Percentiles rank a stretch among this genome's conserved stretches.
phyloP scores from a whole-genome alignment of 2,888 invertebrate genomes.

The Chloromyia formosa region DNA sequence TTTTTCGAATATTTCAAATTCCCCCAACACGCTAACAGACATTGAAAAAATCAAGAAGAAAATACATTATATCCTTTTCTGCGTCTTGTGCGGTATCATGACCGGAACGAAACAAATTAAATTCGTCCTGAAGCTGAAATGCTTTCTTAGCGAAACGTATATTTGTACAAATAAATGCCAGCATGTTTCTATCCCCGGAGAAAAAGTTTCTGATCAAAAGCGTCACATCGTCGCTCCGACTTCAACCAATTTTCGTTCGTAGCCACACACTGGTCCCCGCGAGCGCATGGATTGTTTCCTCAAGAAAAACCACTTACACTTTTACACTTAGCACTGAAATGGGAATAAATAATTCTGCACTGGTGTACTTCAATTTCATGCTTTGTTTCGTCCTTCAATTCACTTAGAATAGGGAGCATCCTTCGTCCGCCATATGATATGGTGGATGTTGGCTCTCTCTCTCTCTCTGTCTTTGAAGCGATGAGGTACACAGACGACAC shows the following conservation, averaged over 20 bases:
- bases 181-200: not conserved
- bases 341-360: slow-evolving; percentile 42
- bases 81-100: too few relatives aligned
- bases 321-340: slow-evolving; percentile 24
- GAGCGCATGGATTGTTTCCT: not conserved
- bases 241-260: not conserved
- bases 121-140: not conserved
- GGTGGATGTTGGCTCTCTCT: too few relatives aligned
- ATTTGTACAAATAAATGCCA: slow-evolving; percentile 34
- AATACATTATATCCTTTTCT: too few relatives aligned
- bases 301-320: slow-evolving; percentile 38
- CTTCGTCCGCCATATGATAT: slow-evolving; percentile 10
- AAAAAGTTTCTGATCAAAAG: slow-evolving; percentile 32
- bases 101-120: slow-evolving; percentile 14
- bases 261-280: not conserved
- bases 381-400: slow-evolving; percentile 41
- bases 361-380: slow-evolving; percentile 43
- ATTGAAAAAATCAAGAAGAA: not conserved
- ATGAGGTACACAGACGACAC: slow-evolving; percentile 10
- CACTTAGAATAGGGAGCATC: slow-evolving; percentile 10
- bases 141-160: not conserved
- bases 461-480: slow-evolving; percentile 22
- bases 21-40: not conserved
- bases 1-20: not conserved
- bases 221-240: not conserved